Evolutionary conservation across 2,888 invertebrate species (phyloP).

Genomic region (Stramonita haemastoma): DNA sequence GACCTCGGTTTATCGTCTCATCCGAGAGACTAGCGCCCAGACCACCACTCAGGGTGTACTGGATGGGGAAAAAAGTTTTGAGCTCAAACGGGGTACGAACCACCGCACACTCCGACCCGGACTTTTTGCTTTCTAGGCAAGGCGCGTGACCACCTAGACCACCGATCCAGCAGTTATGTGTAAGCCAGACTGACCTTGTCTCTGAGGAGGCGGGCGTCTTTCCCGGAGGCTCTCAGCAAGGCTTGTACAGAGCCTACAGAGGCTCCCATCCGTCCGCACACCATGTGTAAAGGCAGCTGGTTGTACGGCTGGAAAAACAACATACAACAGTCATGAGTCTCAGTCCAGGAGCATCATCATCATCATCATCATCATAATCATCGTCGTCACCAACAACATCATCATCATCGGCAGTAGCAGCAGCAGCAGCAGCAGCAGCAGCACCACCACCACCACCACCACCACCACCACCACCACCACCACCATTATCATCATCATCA

Average conservation of each 20-base stretch:
- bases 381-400: background rate
- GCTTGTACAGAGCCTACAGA: constrained; percentile 93
- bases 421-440: background rate
- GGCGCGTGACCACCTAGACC: too few species aligned
- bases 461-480: background rate
- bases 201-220: constrained; percentile 90
- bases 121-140: too few species aligned
- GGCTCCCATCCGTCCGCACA: constrained; percentile 93
- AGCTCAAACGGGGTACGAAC: too few species aligned
- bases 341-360: background rate
- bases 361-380: background rate
- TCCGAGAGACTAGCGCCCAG: too few species aligned
- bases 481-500: background rate
- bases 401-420: background rate
- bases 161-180: too few species aligned
- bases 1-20: too few species aligned
- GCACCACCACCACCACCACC: background rate
- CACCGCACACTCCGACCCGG: too few species aligned
- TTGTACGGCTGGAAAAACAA: constrained; percentile 86
- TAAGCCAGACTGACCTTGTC: constrained; percentile 87
- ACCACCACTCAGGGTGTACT: too few species aligned
- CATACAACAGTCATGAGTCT: too few species aligned
- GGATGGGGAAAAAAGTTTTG: too few species aligned
- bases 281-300: constrained; percentile 96
- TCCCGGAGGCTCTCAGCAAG: constrained; percentile 90